Base-by-base conservation (phyloP, 2,797 vertebrate genomes). In the Anguilla obscura region DNA sequence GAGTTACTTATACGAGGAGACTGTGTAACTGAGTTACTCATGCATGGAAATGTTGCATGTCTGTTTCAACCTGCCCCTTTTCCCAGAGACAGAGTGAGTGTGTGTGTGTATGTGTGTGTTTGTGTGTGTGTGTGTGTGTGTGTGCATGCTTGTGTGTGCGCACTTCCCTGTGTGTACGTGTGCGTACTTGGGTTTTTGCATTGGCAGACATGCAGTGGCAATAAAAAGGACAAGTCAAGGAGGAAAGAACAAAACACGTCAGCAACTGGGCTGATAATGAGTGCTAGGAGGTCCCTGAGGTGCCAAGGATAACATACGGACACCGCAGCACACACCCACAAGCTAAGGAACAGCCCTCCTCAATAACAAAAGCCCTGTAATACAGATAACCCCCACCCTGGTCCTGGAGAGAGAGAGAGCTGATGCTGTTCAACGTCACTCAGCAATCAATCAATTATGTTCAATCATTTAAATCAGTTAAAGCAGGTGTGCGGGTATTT, bases 71-170 rank as follows among this genome's bases (percentile, higher is more conserved):
- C 50, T 52, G 50, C 10, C 24, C 24, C 18, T 88, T 86, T 56
- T 88, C 90, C 88, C 86, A 85, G 1, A n/a, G 52, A 33, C 27
- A 85, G 80, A 52, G 80, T 50, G 80, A 27, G 40, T 76, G 36
- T 88, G 30, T 40, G 83, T 74, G 84, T 52, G 54, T 88, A 52
- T 76, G 27, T 85, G 33, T 54, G 66, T 85, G 84, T 74, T 33
- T 52, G 40, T 58, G 33, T 88, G 30, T 36, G 83, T 74, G 84
- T 52, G 54, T 76, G 27, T 85, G 33, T 54, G 66, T 85, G 84
- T 74, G 69, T 66, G 54, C 50, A 71, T 16, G 66, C 63, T 69
- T 36, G 45, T 54, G 14, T 86, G 36, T 88, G 71, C 52, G 69
- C 56, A 30, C 30, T 10, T 58, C 56, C 9, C 56, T 30, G 40